Percentiles rank a stretch among this genome's conserved stretches.
These are phyloP conservation scores for Agrenia bidenticulata DNA, from an alignment of 2,888 invertebrate species.

Conservation along the genomic window DNA sequence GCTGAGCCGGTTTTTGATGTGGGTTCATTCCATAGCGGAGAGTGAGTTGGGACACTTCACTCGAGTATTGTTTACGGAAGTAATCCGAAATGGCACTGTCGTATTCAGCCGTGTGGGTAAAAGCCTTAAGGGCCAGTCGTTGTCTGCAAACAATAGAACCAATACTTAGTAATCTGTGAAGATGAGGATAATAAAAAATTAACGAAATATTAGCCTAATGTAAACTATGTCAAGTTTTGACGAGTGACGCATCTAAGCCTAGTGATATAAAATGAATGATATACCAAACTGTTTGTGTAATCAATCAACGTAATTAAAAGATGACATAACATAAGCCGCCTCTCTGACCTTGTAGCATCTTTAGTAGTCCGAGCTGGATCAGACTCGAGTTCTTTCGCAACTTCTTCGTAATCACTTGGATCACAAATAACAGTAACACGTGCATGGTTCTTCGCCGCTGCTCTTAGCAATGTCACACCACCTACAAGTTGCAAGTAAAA, in stretches of 20 bases:
- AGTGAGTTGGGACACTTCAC: conserved; percentile 74
- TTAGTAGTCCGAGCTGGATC: conserved; percentile 64
- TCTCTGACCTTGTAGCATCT: conserved; percentile 70
- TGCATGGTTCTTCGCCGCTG: conserved; percentile 95
- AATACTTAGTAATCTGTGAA: no score
- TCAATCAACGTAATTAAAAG: no score
- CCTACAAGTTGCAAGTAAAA: conserved; percentile 58
- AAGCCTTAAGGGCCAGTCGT: conserved; percentile 84
- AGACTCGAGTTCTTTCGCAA: conserved; percentile 70
- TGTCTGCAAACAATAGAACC: no score
- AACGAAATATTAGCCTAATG: no score
- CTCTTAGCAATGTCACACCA: conserved; percentile 89
- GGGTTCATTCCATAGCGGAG: conserved; percentile 97
- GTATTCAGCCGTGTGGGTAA: conserved; percentile 93
- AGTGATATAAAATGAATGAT: neutral
- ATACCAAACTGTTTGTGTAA: no score
- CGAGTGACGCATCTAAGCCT: neutral
- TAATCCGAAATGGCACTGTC: conserved; percentile 93
- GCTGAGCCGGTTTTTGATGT: conserved; percentile 93
- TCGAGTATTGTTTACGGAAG: conserved; percentile 85
- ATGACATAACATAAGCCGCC: no score
- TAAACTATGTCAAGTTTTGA: no score
- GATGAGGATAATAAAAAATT: no score
- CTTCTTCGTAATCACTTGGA: conserved; percentile 77
- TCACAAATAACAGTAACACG: conserved; percentile 93